phyloP scores from a whole-genome alignment of 2,113 vertebrate genomes.

The Castor canadensis region DNA sequence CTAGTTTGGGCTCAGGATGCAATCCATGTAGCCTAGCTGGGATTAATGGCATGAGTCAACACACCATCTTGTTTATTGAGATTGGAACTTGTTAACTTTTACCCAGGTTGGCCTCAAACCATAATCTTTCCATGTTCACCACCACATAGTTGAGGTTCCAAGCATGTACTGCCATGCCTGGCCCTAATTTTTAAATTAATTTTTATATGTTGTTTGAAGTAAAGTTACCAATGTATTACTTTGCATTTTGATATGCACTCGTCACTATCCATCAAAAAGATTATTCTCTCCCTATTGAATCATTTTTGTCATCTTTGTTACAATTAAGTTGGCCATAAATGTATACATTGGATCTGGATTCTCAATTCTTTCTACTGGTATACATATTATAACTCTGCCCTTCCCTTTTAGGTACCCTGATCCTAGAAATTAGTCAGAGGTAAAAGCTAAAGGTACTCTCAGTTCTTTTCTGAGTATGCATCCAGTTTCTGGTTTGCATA shows the following conservation, averaged over 20 bases:
- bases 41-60: too few species aligned
- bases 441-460: not conserved
- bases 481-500: not conserved
- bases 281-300: not conserved
- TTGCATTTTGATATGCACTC: not conserved
- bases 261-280: not conserved
- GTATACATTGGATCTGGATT: not conserved
- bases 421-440: not conserved
- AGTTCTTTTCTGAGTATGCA: not conserved
- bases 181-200: not conserved
- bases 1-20: too few species aligned
- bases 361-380: not conserved
- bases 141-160: too few species aligned
- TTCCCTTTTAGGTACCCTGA: not conserved
- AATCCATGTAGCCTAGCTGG: too few species aligned
- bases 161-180: too few species aligned
- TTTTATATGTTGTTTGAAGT: not conserved
- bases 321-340: not conserved
- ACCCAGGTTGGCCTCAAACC: too few species aligned
- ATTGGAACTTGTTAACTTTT: too few species aligned
- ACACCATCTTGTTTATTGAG: too few species aligned
- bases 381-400: not conserved
- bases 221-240: not conserved
- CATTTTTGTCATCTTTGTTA: not conserved
- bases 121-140: too few species aligned